phyloP scores from a whole-genome alignment of 2,888 invertebrate species.

The Nephrotoma guestfalica region DNA sequence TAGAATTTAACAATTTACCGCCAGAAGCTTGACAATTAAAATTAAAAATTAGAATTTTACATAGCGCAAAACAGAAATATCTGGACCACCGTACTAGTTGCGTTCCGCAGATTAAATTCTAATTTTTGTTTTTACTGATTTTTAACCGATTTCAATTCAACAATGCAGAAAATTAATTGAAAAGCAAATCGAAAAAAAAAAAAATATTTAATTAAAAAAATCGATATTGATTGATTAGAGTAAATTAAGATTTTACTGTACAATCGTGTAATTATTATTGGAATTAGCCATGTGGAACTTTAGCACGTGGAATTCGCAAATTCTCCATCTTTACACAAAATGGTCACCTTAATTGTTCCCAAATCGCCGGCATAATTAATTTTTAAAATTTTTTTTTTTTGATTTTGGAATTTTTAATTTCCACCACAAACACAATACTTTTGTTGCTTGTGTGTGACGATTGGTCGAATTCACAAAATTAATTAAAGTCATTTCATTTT shows the following conservation, averaged over 20 bases:
- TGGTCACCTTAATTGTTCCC: background rate
- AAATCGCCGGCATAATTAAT: background rate
- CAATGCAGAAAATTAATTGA: background rate
- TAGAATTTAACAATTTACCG: background rate
- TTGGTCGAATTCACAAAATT: conserved; percentile 1
- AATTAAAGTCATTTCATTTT: background rate
- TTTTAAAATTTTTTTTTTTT: background rate
- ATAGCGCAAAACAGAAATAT: background rate
- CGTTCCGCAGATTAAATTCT: background rate
- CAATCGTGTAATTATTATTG: background rate
- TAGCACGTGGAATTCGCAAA: background rate
- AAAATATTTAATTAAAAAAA: background rate
- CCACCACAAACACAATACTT: background rate
- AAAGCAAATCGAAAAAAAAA: background rate
- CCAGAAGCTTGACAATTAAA: background rate
- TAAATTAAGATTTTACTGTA: background rate
- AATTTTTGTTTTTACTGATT: background rate
- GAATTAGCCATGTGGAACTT: background rate
- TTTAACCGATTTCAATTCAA: background rate
- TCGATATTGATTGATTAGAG: background rate
- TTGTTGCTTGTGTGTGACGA: background rate
- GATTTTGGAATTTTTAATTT: background rate
- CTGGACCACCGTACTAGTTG: background rate
- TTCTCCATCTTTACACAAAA: background rate
- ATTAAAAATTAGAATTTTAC: background rate